Base-by-base conservation (phyloP, 1,140 invertebrate species). In the Nephotettix cincticeps region DNA sequence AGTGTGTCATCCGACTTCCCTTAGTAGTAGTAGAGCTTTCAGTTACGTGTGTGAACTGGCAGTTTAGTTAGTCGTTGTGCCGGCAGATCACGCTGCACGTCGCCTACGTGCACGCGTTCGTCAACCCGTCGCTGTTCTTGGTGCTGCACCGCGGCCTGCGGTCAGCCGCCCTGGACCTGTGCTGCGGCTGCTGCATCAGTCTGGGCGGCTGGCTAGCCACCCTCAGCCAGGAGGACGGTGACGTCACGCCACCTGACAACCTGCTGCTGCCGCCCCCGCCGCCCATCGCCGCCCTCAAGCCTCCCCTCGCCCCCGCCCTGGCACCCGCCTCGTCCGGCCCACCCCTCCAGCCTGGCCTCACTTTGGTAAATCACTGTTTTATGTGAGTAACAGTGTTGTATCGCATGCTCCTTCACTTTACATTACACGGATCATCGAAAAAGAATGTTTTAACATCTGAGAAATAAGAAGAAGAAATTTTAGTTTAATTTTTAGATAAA, bases 71-170 rank as follows among this genome's bases (percentile, higher is more conserved):
- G n/a, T n/a, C n/a, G n/a, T n/a, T n/a, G n/a, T n/a, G 4, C 14
- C 32, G 32, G 56, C 85, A 92, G 90, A 89, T 93, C 75, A 93
- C 92, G 32, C 84, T 96, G 71, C 92, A 94, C 84, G 91, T 94
- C 79, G 93, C 92, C 43, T 93, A 94, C 81, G 88, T 93, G 64
- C 93, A 95, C 81, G 91, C 92, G 9, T 93, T 93, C 75, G 90
- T 94, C 54, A 94, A 94, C 79, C 93, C 93, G 0, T 87, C 90
- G 9, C 81, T 95, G 47, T 93, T 95, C 79, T 83, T 95, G 73
- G 87, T 90, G 25, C 83, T 95, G 29, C 92, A 95, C 78, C 85
- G 88, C 28, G 90, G 90, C 1, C 80, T 93, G n/a, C 83, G 91
- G 9, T 84, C 87, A 40, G 90, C 90, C 0, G 86, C 87, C 25